A percentile compares a stretch with the other conserved stretches of the same genome.
Evolutionary conservation across 2,797 vertebrate species (phyloP).

Genomic region (Enteromius anoplus): DNA sequence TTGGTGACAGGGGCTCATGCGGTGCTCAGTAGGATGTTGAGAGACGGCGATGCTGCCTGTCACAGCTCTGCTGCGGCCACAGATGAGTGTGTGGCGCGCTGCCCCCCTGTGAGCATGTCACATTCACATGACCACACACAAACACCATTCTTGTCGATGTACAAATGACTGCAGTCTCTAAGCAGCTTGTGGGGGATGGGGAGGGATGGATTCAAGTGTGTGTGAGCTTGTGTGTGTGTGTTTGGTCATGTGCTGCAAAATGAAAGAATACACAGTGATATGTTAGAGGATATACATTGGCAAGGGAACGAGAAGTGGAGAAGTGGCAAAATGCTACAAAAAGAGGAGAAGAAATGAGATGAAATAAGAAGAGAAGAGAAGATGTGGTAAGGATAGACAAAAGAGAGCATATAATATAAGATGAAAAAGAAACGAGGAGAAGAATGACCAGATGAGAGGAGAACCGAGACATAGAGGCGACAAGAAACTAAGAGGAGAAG

Average conservation of each 20-base stretch:
- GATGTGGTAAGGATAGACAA: background rate
- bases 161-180: constrained; percentile 39
- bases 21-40: constrained; percentile 34
- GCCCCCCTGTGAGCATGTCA: constrained; percentile 29
- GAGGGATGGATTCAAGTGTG: constrained; percentile 5
- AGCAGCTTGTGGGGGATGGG: constrained; percentile 29
- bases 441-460: background rate
- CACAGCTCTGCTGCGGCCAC: constrained; percentile 30
- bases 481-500: background rate
- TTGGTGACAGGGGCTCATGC: constrained; percentile 40
- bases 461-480: background rate
- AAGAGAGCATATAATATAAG: background rate
- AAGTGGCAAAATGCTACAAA: background rate
- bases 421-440: background rate
- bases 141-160: constrained; percentile 25
- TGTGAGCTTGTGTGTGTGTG: background rate
- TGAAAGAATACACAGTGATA: constrained; percentile 28
- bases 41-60: constrained; percentile 28
- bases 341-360: background rate
- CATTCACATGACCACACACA: constrained; percentile 41
- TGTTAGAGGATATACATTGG: background rate
- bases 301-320: background rate
- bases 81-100: constrained; percentile 40
- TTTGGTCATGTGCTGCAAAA: constrained; percentile 27
- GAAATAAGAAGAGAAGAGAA: background rate